Evolutionary conservation across 2,797 vertebrate species (phyloP).

Genomic region (Acanthurus lineatus): DNA sequence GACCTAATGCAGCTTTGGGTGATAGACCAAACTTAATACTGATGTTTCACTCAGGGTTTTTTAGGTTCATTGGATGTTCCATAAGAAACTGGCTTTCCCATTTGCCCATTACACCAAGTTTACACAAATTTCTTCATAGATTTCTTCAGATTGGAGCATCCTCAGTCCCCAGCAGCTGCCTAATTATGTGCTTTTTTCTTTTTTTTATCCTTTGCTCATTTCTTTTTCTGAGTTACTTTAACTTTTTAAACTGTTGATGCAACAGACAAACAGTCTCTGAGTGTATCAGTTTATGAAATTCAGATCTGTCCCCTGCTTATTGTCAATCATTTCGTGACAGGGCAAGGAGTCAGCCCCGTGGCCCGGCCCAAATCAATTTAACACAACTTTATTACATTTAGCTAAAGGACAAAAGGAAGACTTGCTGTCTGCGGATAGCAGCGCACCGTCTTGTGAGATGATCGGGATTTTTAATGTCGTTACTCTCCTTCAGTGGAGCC

Average conservation of each 20-base stretch:
- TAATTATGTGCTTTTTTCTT: constrained; percentile 19
- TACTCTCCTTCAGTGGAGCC: constrained; percentile 71
- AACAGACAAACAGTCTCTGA: constrained; percentile 21
- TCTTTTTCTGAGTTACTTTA: constrained; percentile 19
- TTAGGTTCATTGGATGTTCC: constrained; percentile 61
- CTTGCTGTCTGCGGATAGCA: constrained; percentile 63
- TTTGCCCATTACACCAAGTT: constrained; percentile 49
- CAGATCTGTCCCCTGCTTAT: constrained; percentile 47
- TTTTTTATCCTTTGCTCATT: constrained; percentile 13
- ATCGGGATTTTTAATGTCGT: constrained; percentile 77
- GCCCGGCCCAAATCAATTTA: constrained; percentile 70
- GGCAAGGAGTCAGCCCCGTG: constrained; percentile 53
- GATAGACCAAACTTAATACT: constrained; percentile 71
- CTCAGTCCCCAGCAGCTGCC: constrained; percentile 14
- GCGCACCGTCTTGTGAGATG: constrained; percentile 68
- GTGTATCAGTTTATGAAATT: constrained; percentile 36
- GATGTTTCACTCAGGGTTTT: constrained; percentile 71
- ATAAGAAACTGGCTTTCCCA: constrained; percentile 54
- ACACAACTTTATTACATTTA: constrained; percentile 77
- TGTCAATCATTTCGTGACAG: constrained; percentile 59
- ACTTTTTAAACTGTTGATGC: constrained; percentile 33
- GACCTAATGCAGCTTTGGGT: constrained; percentile 71
- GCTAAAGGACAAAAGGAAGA: constrained; percentile 64
- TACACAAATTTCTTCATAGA: constrained; percentile 33
- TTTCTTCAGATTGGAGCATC: constrained; percentile 39